Evolutionary conservation across 2,888 invertebrate species (phyloP).

Genomic region (Sepioteuthis lessoniana): DNA sequence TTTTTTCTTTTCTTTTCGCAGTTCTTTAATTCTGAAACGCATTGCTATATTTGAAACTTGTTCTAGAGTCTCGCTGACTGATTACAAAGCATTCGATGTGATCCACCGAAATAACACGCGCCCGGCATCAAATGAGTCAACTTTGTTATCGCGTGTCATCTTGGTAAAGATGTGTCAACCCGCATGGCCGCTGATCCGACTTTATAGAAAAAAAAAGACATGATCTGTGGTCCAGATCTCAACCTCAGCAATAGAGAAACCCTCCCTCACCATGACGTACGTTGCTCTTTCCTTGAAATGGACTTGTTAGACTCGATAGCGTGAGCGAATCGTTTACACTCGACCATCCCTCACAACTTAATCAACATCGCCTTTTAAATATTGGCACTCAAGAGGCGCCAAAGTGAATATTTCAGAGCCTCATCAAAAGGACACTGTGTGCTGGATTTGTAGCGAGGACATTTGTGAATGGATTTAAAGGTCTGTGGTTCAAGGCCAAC

Average conservation of each 20-base stretch:
- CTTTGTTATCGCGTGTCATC: not conserved
- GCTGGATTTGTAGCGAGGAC: not conserved
- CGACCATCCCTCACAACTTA: not conserved
- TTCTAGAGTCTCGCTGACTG: not conserved
- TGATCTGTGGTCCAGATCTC: not conserved
- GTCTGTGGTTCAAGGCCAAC: not conserved
- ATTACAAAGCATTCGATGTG: not conserved
- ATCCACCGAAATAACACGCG: not conserved
- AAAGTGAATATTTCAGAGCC: not conserved
- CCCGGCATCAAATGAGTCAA: not conserved
- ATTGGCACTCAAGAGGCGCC: not conserved
- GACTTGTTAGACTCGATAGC: not conserved
- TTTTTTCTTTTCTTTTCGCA: not conserved
- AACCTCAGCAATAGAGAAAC: no score
- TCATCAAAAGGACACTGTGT: not conserved
- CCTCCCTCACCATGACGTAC: not conserved
- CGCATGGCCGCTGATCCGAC: not conserved
- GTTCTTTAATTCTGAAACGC: not conserved
- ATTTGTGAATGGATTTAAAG: not conserved
- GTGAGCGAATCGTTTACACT: not conserved
- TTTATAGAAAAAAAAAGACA: not conserved
- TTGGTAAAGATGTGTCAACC: not conserved
- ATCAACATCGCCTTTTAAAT: slow-evolving; percentile 33
- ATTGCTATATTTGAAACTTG: not conserved
- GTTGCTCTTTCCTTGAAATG: not conserved